phyloP scores from a whole-genome alignment of 2,797 vertebrate genomes.

The Steatocranus sp. region DNA sequence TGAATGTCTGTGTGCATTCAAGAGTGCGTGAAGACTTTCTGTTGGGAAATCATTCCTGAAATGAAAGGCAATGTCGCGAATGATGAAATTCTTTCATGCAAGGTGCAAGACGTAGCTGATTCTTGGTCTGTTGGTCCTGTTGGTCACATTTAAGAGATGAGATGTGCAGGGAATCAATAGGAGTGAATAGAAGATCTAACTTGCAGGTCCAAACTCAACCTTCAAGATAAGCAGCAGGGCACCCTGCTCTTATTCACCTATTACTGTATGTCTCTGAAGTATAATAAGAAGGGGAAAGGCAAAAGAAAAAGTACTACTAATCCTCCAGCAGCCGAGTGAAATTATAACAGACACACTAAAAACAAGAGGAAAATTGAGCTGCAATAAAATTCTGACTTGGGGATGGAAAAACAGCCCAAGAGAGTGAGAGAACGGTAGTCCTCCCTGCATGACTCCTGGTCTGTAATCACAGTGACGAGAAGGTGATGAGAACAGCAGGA shows the following conservation, averaged over 20 bases:
- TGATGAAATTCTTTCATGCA: conserved; percentile 73
- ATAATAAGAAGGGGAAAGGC: background rate
- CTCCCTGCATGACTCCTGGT: conserved; percentile 20
- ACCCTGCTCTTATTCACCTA: background rate
- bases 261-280: background rate
- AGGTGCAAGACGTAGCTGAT: conserved; percentile 59
- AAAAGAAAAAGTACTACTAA: background rate
- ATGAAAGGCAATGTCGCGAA: conserved; percentile 62
- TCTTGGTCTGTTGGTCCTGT: conserved; percentile 53
- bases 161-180: conserved; percentile 50
- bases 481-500: conserved; percentile 46
- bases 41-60: conserved; percentile 69
- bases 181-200: conserved; percentile 45
- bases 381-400: conserved; percentile 7
- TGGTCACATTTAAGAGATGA: conserved; percentile 64
- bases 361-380: conserved; percentile 7
- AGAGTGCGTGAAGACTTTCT: conserved; percentile 50
- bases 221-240: conserved; percentile 10
- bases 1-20: conserved; percentile 2
- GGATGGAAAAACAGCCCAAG: background rate
- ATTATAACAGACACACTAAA: conserved; percentile 5
- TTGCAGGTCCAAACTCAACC: conserved; percentile 16
- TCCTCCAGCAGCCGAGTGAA: background rate
- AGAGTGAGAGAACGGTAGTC: background rate
- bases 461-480: conserved; percentile 49